These are phyloP conservation scores for Oncopodura yosiiana DNA, from an alignment of 1,140 invertebrate species.

Conservation along the genomic window DNA sequence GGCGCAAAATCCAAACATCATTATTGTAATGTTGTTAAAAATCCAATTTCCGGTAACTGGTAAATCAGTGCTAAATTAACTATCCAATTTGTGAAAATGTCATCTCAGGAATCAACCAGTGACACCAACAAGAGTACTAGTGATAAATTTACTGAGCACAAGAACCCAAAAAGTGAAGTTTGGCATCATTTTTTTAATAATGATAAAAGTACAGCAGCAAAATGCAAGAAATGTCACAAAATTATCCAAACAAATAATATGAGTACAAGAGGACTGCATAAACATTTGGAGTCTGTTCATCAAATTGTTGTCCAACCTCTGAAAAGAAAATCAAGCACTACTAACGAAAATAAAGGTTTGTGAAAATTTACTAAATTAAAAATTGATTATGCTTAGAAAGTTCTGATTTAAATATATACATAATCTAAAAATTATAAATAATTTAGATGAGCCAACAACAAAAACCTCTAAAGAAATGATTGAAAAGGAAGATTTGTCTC, in stretches of 20 bases:
- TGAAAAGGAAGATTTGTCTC: not conserved
- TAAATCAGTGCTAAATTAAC: no score
- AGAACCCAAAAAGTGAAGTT: no score
- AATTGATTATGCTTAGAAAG: not conserved
- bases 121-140: no score
- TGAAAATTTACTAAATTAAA: not conserved
- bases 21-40: no score
- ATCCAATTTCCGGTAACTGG: no score
- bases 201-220: not conserved
- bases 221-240: not conserved
- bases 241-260: not conserved
- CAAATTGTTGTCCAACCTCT: not conserved
- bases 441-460: not conserved
- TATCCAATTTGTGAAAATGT: no score
- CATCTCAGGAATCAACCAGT: no score
- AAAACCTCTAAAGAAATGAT: not conserved
- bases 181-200: not conserved
- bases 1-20: no score
- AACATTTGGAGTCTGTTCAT: not conserved
- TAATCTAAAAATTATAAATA: not conserved
- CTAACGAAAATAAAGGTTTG: not conserved
- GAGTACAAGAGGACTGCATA: not conserved
- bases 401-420: not conserved
- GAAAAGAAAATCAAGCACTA: not conserved
- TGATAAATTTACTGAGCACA: no score